Conservation (phyloP, 2,797 vertebrate species). For the Molossus molossus region DNA sequence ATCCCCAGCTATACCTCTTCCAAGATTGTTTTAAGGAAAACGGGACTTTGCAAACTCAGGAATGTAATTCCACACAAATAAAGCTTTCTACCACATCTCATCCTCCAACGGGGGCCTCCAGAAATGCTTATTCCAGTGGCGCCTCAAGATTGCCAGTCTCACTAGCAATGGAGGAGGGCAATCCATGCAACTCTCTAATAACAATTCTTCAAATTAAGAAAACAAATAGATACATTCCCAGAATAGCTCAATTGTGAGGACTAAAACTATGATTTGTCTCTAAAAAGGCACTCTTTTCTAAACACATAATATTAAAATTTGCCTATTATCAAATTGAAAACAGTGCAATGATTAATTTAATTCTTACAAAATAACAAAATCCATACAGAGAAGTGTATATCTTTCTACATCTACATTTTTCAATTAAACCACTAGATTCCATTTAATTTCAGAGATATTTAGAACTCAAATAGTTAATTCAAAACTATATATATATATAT, state of each 20-base stretch:
- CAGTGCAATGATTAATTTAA: neutral
- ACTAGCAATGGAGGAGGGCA: too few relatives aligned
- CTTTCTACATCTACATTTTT: neutral
- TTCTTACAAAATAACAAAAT: constrained; percentile 27
- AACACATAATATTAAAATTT: neutral
- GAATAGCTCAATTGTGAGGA: neutral
- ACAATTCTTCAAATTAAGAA: neutral
- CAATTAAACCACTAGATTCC: neutral
- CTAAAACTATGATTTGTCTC: neutral
- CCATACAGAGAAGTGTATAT: neutral
- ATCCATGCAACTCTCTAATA: too few relatives aligned
- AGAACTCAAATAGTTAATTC: neutral
- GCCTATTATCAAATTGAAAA: neutral
- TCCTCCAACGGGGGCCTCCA: too few relatives aligned
- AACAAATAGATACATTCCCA: neutral
- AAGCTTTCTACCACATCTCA: too few relatives aligned
- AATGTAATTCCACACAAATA: too few relatives aligned
- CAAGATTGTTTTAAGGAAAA: too few relatives aligned
- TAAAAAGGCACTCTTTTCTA: neutral
- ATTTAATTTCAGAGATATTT: neutral
- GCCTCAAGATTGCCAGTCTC: too few relatives aligned
- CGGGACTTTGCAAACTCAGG: too few relatives aligned
- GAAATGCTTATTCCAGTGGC: too few relatives aligned
- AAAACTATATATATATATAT: neutral
- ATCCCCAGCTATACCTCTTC: too few relatives aligned